Percentiles rank a stretch among this genome's conserved stretches.
Evolutionary conservation across 1,140 invertebrate genomes (phyloP).

Genomic region (Hyposmocoma kahamanoa): DNA sequence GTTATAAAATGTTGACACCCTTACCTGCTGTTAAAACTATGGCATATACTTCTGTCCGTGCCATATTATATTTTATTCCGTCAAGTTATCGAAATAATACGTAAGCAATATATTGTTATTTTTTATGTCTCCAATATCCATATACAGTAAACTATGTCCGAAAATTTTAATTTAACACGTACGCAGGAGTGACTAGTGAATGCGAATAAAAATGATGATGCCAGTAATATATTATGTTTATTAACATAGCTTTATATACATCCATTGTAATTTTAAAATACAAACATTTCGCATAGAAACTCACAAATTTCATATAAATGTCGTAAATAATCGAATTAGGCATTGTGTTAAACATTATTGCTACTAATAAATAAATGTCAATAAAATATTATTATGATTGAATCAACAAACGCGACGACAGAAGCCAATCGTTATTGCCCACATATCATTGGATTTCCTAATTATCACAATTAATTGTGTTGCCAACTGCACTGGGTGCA

Average conservation of each 20-base stretch:
- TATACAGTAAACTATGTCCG: no score
- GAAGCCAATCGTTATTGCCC: conserved; percentile 38
- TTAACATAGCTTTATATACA: conserved; percentile 71
- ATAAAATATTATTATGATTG: no score
- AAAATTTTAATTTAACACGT: no score
- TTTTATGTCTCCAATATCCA: no score
- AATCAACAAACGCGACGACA: conserved; percentile 33
- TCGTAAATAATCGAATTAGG: conserved; percentile 52
- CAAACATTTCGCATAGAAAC: conserved; percentile 65
- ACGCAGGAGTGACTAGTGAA: no score
- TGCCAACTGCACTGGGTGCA: no score
- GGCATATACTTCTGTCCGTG: no score
- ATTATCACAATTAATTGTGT: conserved; percentile 69
- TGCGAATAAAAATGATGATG: conserved; percentile 25
- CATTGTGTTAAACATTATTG: conserved; percentile 48
- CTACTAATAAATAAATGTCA: conserved; percentile 44
- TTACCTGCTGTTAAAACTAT: no score
- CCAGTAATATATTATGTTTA: conserved; percentile 65
- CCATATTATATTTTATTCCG: no score
- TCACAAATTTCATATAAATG: conserved; percentile 63
- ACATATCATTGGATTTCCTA: conserved; percentile 43
- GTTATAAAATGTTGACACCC: no score
- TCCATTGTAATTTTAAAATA: conserved; percentile 69
- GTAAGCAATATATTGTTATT: no score
- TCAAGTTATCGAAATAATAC: no score